These are phyloP conservation scores for Aphaenogaster floridana DNA, from an alignment of 1,140 invertebrate species.

Conservation along the genomic window DNA sequence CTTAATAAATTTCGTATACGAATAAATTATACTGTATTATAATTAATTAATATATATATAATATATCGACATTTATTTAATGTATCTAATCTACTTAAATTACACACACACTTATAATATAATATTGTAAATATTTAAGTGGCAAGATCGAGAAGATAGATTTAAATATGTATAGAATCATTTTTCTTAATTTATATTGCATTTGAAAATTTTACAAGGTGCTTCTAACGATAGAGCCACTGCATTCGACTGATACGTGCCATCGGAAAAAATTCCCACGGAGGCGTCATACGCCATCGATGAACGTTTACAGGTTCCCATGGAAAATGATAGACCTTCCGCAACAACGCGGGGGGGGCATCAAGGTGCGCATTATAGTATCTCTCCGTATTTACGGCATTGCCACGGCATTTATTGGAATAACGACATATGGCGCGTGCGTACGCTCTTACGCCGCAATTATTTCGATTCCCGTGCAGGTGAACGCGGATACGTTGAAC, in stretches of 20 bases:
- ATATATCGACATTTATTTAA: constrained; percentile 3
- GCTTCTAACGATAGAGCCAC: neutral
- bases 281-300: constrained; percentile 56
- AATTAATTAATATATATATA: neutral
- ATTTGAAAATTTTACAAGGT: neutral
- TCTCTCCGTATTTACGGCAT: constrained; percentile 71
- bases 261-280: constrained; percentile 74
- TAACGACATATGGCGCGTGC: constrained; percentile 77
- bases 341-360: constrained; percentile 69
- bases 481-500: constrained; percentile 29
- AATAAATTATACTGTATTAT: neutral
- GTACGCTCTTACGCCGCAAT: constrained; percentile 13
- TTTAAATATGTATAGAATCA: neutral
- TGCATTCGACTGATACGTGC: neutral
- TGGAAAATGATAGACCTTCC: constrained; percentile 80
- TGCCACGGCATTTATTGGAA: constrained; percentile 58
- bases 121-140: neutral
- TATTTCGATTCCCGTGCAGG: constrained; percentile 19
- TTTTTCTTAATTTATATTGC: neutral
- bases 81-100: neutral
- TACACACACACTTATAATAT: neutral
- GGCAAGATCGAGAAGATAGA: neutral
- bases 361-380: constrained; percentile 70
- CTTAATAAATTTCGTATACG: neutral
- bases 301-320: constrained; percentile 70